phyloP scores from a whole-genome alignment of 2,797 vertebrate genomes.

The Threskiornis aethiopicus region DNA sequence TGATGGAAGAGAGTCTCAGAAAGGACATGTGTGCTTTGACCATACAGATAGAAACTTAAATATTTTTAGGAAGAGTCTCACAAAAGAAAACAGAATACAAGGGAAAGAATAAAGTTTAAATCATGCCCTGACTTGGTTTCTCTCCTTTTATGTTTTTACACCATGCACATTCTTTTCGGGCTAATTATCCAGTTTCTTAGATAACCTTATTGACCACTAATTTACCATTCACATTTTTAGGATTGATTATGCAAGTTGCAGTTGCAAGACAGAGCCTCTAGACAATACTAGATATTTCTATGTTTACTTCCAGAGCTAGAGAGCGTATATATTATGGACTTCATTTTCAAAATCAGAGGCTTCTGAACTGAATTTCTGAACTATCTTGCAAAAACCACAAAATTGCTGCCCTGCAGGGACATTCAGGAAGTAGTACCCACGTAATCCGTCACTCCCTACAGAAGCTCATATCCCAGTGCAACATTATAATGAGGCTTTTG shows the following conservation, averaged over 20 bases:
- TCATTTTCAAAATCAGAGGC: slow-evolving; percentile 36
- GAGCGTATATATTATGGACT: background rate
- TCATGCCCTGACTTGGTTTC: background rate
- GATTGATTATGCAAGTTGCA: background rate
- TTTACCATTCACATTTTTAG: background rate
- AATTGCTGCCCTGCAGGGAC: slow-evolving; percentile 6
- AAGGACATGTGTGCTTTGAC: background rate
- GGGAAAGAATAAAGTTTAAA: background rate
- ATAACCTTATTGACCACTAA: background rate
- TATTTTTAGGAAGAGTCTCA: background rate
- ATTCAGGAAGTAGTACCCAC: background rate
- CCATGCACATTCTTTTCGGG: background rate
- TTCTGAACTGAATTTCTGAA: background rate
- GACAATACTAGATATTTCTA: background rate
- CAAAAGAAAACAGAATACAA: background rate
- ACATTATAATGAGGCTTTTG: slow-evolving; percentile 2
- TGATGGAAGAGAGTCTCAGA: background rate
- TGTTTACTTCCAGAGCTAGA: background rate
- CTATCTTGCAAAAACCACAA: slow-evolving; percentile 3
- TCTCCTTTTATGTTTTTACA: background rate
- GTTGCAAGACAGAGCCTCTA: background rate
- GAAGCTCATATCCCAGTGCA: background rate
- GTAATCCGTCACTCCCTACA: slow-evolving; percentile 9
- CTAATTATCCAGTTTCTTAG: slow-evolving; percentile 30
- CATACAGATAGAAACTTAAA: background rate